phyloP scores from a whole-genome alignment of 2,797 vertebrate species.

The Galaxias olidus region DNA sequence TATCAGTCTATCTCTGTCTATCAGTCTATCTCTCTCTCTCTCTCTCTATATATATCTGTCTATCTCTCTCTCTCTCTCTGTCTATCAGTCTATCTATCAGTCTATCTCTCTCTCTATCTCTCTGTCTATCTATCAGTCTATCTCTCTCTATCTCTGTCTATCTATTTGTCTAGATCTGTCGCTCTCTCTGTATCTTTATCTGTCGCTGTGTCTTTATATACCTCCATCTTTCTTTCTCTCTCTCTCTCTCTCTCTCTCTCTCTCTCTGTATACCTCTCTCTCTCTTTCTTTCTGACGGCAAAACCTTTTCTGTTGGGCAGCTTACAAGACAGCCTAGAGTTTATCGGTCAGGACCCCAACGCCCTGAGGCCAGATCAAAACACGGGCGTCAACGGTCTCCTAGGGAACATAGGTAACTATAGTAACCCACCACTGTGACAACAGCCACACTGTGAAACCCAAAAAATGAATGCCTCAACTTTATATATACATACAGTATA shows the following conservation, averaged over 20 bases:
- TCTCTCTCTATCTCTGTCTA: not conserved
- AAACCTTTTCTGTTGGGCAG: constrained; percentile 58
- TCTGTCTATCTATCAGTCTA: not conserved
- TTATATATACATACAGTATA: too few species aligned
- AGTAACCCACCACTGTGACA: constrained; percentile 4
- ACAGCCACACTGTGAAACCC: not conserved
- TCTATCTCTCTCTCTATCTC: not conserved
- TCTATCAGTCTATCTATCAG: not conserved
- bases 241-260: constrained; percentile 15
- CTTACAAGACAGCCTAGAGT: constrained; percentile 97
- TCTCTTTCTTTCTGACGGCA: not conserved
- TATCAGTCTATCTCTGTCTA: too few species aligned
- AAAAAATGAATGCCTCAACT: too few species aligned
- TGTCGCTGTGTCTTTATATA: not conserved
- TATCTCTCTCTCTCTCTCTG: too few species aligned
- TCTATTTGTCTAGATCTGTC: not conserved
- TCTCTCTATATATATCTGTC: not conserved
- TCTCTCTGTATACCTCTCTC: not conserved
- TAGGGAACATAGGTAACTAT: constrained; percentile 93
- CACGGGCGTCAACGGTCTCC: constrained; percentile 84
- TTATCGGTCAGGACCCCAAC: constrained; percentile 91
- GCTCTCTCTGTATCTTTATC: not conserved
- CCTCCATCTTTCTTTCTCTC: not conserved
- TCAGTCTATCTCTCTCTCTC: too few species aligned
- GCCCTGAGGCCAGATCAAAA: constrained; percentile 88